Base-by-base conservation (phyloP, 1,140 invertebrate species). In the Eumaeus atala region DNA sequence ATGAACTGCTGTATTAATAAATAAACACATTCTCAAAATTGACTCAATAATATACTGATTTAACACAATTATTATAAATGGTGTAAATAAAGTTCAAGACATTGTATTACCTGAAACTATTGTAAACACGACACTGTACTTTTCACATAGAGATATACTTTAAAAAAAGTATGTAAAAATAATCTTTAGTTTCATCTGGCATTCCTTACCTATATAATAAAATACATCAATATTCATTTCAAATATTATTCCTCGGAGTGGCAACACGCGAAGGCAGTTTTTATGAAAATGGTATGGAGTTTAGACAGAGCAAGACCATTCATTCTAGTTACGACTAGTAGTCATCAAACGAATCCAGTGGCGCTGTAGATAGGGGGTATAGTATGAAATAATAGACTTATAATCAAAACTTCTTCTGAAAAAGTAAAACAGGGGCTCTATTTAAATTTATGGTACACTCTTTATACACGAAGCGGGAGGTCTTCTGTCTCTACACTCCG, bases 1-100 rank as follows among this genome's bases (percentile, higher is more conserved):
- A 37, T 48, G 48, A 38, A 42, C 49, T 44, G 18, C 28, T 49
- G 35, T 51, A 57, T 51, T 44, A 51, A 59, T 40, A 51, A 54
- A 50, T 37, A 42, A 49, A 18, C 11, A 51, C 40, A 51, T 51
- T 49, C 40, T 51, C 5, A 9, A 57, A 51, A 51, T 37, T 50
- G 36, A 56, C 48, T 51, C 35, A 18, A 14, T 5, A 42, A 12
- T 50, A n/a, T n/a, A 40, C 17, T 49, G 12, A 34, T 34, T 33
- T 12, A 33, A 33, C 18, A 28, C 33, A 34, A 33, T 49, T 49
- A 34, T 34, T 10, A 33, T 49, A 44, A 44, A 44, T 14, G 14
- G n/a, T 40, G 17, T 44, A 44, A 44, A 44, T 44, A 44, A 44
- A 44, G 40, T 14, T 44, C 40, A 44, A 44, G 40, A 16, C 17